These are phyloP conservation scores for Apis florea DNA, from an alignment of 1,140 invertebrate genomes.

Conservation along the genomic window DNA sequence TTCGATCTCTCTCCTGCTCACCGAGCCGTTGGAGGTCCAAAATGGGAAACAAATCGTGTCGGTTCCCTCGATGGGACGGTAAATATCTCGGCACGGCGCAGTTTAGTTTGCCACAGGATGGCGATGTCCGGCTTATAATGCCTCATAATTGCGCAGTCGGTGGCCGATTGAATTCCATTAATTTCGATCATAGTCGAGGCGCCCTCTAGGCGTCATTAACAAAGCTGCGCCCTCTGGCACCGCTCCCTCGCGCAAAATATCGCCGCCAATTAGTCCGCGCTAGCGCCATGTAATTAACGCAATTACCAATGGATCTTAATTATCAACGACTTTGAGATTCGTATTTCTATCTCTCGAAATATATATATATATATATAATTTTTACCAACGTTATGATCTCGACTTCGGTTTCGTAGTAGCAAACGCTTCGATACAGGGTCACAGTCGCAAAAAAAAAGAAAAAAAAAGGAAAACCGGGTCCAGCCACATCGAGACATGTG, in stretches of 20 bases:
- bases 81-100: not conserved
- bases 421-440: constrained; percentile 36
- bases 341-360: too few relatives aligned
- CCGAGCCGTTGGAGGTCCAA: not conserved
- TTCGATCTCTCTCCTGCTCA: not conserved
- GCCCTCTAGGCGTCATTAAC: not conserved
- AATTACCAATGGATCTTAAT: constrained; percentile 60
- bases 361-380: too few relatives aligned
- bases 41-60: not conserved
- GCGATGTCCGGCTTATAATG: not conserved
- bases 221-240: not conserved
- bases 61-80: not conserved
- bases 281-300: constrained; percentile 53
- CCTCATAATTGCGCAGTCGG: constrained; percentile 40
- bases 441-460: constrained; percentile 20
- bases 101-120: not conserved
- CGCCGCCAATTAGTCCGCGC: not conserved
- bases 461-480: not conserved
- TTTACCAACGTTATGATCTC: too few relatives aligned
- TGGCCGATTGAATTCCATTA: constrained; percentile 46
- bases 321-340: not conserved
- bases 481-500: constrained; percentile 47
- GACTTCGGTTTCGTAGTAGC: constrained; percentile 27
- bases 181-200: constrained; percentile 8
- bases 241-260: constrained; percentile 7